Evolutionary conservation across 2,888 invertebrate genomes (phyloP).

Genomic region (Mythimna loreyi): DNA sequence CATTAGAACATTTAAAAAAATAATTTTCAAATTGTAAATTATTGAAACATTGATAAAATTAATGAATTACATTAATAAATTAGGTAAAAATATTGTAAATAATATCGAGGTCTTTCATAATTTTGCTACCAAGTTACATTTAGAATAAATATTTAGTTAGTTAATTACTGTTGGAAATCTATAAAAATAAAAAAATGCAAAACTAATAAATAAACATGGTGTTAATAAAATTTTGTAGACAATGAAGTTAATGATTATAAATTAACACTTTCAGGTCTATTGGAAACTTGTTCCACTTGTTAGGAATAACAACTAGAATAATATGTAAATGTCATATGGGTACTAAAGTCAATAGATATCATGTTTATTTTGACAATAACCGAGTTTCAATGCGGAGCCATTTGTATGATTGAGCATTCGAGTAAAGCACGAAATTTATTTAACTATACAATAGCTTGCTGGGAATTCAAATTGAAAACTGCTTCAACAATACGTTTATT

Average conservation of each 20-base stretch:
- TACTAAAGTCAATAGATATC: constrained; percentile 17
- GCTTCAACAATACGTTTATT: constrained; percentile 52
- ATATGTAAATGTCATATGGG: constrained; percentile 39
- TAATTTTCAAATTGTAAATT: no score
- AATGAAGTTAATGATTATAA: background rate
- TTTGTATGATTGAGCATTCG: constrained; percentile 27
- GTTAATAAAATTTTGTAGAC: no score
- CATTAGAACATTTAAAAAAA: no score
- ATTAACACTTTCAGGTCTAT: constrained; percentile 5
- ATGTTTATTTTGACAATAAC: constrained; percentile 42
- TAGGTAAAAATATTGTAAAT: no score
- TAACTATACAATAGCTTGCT: constrained; percentile 42
- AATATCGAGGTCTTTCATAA: no score
- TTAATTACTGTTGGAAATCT: no score
- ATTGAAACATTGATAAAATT: no score
- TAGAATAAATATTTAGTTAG: no score
- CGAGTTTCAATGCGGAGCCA: constrained; percentile 29
- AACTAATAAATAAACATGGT: background rate
- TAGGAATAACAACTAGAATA: constrained; percentile 11
- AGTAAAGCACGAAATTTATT: constrained; percentile 48
- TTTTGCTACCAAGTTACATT: no score
- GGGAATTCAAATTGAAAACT: constrained; percentile 46
- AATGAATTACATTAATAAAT: no score
- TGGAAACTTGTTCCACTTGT: constrained; percentile 2
- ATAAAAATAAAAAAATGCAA: background rate